Evolutionary conservation across 2,888 invertebrate species (phyloP).

Genomic region (Colletes collaris): DNA sequence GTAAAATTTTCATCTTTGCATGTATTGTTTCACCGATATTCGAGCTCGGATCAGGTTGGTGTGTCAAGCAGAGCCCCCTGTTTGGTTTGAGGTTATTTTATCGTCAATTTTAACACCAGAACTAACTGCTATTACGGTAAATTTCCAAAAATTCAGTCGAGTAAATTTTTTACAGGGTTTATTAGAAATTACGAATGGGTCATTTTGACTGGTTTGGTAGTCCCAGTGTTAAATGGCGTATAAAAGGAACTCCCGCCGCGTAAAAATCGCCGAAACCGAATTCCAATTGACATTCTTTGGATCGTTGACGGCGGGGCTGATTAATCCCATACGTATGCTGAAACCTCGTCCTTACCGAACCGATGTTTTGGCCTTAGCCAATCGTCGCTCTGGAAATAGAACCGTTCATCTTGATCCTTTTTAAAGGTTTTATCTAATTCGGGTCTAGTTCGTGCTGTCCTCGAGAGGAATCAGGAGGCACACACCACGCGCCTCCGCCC

Average conservation of each 20-base stretch:
- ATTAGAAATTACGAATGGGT: no score
- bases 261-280: background rate
- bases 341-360: constrained; percentile 42
- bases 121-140: no score
- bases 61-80: no score
- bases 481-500: constrained; percentile 44
- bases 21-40: no score
- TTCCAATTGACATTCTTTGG: constrained; percentile 1
- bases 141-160: no score
- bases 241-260: background rate
- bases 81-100: no score
- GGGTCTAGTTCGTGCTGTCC: constrained; percentile 61
- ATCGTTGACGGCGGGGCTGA: constrained; percentile 25
- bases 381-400: constrained; percentile 54
- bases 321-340: constrained; percentile 48
- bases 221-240: no score
- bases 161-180: no score
- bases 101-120: no score
- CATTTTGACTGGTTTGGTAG: no score
- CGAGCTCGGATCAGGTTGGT: no score
- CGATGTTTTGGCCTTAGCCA: constrained; percentile 39
- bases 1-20: no score
- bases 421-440: constrained; percentile 65
- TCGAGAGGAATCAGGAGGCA: constrained; percentile 42
- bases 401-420: constrained; percentile 61